Evolutionary conservation across 1,140 invertebrate species (phyloP), one percentile per base, ranked within the genome.

Genomic region (Dreissena rostriformis): DNA sequence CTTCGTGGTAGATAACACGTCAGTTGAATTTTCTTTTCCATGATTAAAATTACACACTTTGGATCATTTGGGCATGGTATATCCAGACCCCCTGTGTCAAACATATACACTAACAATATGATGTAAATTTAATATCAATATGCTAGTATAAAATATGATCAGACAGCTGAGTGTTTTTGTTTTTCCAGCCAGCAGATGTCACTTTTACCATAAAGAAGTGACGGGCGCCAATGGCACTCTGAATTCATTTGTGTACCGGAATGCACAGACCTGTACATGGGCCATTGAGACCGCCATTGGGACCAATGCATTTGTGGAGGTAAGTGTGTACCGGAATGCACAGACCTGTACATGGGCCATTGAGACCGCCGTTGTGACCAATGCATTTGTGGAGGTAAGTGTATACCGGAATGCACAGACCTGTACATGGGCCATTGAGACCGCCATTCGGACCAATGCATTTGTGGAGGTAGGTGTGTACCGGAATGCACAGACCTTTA

Each of bases 391-490:
- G 11, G 12, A 55, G 73, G 82, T 84, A 57, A 15, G 53, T 15
- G 15, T 17, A 1, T 76, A 70, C 28, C n/a, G 11, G 17, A 74
- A 77, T 77, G 52, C 65, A 28, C 24, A 4, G 17, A 71, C 63
- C 14, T 84, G 66, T 24, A 57, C 66, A 10, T 84, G 82, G 82
- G 74, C 73, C 11, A 84, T 84, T n/a, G 52, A 84, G 53, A 77
- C 73, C 51, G 73, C 82, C 12, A 24, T 55, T 7, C 73, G 82
- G 55, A 84, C 82, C 11, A 84, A 77, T 63, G 67, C 74, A 6
- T 70, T 49, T 61, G 52, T 84, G 11, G 12, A 55, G 73, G 82
- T 84, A 57, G 14, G 53, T 39, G 39, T 39, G 2, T 39, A 39
- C 39, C 39, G 39, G 39, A 39, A 39, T 39, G 39, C 39, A 39